Evolutionary conservation across 2,797 vertebrate species (phyloP).

Genomic region (Tapirus indicus): DNA sequence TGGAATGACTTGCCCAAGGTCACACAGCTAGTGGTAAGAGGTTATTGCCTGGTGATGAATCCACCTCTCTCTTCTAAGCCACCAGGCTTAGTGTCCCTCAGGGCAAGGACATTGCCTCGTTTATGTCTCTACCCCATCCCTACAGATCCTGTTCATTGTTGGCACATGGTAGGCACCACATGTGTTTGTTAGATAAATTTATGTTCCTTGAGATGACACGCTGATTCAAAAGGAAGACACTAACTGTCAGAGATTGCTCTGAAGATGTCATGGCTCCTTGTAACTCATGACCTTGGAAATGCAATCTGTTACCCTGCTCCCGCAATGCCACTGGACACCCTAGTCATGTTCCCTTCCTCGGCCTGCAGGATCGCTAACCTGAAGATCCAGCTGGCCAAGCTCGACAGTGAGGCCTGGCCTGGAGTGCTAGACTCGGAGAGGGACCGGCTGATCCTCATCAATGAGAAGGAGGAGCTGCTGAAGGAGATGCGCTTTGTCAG

Average conservation of each 20-base stretch:
- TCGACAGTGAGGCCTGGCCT: slow-evolving; percentile 98
- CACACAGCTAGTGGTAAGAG: not conserved
- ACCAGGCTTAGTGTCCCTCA: not conserved
- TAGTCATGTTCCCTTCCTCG: not conserved
- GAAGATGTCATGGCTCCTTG: not conserved
- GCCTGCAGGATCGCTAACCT: slow-evolving; percentile 94
- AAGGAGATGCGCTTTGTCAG: slow-evolving; percentile 96
- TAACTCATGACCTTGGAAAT: not conserved
- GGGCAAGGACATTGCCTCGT: not conserved
- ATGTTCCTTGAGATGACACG: not conserved
- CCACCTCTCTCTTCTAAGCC: not conserved
- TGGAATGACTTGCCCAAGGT: not conserved
- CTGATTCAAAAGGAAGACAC: not conserved
- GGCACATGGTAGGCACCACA: not conserved
- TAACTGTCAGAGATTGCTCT: not conserved
- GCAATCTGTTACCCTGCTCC: not conserved
- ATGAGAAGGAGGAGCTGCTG: slow-evolving; percentile 98
- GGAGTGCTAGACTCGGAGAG: slow-evolving; percentile 97
- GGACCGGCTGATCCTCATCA: slow-evolving; percentile 97
- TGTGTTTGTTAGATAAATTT: not conserved
- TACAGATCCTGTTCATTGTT: not conserved
- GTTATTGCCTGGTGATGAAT: not conserved
- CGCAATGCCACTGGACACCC: accelerated
- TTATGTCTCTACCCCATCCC: not conserved
- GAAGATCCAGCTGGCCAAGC: slow-evolving; percentile 97